Evolutionary conservation across 1,140 invertebrate species (phyloP), one percentile per base, ranked within the genome.

Genomic region (Philaenus spumarius): DNA sequence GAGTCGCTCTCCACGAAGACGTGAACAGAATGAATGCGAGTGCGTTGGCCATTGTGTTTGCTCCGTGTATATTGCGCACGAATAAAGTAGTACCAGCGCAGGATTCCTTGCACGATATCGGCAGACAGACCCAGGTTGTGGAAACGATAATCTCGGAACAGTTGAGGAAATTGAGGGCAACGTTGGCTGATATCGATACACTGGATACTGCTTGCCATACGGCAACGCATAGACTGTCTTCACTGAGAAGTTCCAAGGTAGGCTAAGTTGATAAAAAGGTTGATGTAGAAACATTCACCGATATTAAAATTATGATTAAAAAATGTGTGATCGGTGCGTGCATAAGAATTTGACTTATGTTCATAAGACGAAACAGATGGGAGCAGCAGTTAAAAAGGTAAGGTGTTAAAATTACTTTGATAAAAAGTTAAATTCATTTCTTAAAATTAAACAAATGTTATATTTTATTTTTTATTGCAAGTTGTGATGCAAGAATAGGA

Each of bases 41-140:
- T 65, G 89, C 91, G 39, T 74, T 98, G 52, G 91, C 95, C 15
- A 95, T 97, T 63, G 91, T 97, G 43, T 97, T 97, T 76, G 93
- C 93, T 11, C 95, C 95, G 6, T 96, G 93, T 73, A 89, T 97
- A 51, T 75, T 97, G 55, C 78, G 93, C 48, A 92, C 91, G 30
- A 89, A 90, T 71, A 86, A 90, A 69, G 72, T 82, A 43, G 78
- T 94, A 50, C 90, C 90, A 26, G 93, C 92, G 14, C 93, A 96
- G 73, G 93, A 93, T 69, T 90, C 89, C 64, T 77, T 95, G 48
- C 83, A 85, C 64, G 87, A 90, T 67, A 89, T 90, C 58, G 80
- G 83, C 59, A 77, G 83, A 11, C 86, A 90, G 69, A 91, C 88
- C 39, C 82, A 85, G 65, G 93, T 90, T 71, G 85, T 97, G 34